Percentiles rank a stretch among this genome's conserved stretches.
Evolutionary conservation across 1,140 invertebrate genomes (phyloP).

Genomic region (Euborellia annulipes): DNA sequence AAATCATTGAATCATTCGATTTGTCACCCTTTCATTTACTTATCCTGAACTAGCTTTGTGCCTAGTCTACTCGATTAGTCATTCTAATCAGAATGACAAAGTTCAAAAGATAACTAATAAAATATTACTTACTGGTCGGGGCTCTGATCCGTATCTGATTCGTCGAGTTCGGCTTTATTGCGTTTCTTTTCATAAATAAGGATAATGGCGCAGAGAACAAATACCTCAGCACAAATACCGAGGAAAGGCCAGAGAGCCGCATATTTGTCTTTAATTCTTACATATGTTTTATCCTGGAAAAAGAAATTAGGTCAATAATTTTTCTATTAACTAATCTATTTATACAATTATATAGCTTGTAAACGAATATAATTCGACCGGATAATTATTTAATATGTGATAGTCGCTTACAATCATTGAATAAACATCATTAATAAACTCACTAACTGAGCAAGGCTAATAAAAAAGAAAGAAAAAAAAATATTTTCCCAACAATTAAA

Average conservation of each 20-base stretch:
- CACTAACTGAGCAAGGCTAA: too few species aligned
- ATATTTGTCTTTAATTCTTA: slow-evolving; percentile 49
- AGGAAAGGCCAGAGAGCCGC: slow-evolving; percentile 86
- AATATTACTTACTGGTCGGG: slow-evolving; percentile 66
- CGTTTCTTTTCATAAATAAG: slow-evolving; percentile 88
- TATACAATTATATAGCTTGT: too few species aligned
- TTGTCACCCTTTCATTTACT: background rate
- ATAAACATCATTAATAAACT: too few species aligned
- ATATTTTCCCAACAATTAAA: too few species aligned
- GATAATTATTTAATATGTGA: too few species aligned
- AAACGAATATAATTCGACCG: too few species aligned
- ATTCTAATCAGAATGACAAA: too few species aligned
- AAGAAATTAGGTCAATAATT: too few species aligned
- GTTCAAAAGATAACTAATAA: too few species aligned
- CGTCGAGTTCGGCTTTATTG: slow-evolving; percentile 79
- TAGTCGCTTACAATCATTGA: too few species aligned
- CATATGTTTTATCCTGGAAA: slow-evolving; percentile 11
- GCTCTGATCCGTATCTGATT: slow-evolving; percentile 81
- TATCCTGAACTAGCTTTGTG: background rate
- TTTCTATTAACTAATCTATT: too few species aligned
- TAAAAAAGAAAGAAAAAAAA: too few species aligned
- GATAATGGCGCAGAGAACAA: slow-evolving; percentile 85
- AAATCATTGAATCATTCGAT: background rate
- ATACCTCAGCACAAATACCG: slow-evolving; percentile 82
- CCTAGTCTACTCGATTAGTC: background rate